Base-by-base conservation (phyloP, 2,113 vertebrate species). In the Asarcornis scutulata region DNA sequence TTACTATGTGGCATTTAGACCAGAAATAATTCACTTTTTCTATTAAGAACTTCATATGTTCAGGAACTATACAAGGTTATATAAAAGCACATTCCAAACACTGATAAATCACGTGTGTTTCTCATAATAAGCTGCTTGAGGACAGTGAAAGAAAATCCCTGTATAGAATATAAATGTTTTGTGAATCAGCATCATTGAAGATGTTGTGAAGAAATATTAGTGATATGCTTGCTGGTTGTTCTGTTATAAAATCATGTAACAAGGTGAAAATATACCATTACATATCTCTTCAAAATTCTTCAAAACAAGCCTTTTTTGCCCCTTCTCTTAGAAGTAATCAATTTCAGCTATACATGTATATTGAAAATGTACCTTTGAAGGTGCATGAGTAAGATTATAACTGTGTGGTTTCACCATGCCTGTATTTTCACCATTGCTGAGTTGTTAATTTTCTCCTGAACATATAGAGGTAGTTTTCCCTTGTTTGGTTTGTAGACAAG, bases 21-120 rank as follows among this genome's bases (percentile, higher is more conserved):
- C 12, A 93, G 88, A 91, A 94, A 95, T 96, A 95, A 95, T 69
- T 95, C 91, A 94, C 59, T 95, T 96, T 95, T 96, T 97, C 93
- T 88, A 97, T 95, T 97, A 96, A 94, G 85, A 84, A 78, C 23
- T 78, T 88, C 73, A 53, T 74, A 64, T 0, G 2, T 93, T 90
- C 52, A 68, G 79, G 55, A 91, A 83, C 52, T 88, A 60, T 31
- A 32, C 64, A 83, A 91, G 90, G 76, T 94, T 96, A 77, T 83
- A 93, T 52, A 89, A 94, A 93, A 63, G 72, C 72, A 91, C 75
- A 91, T 91, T 91, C 79, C 85, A 89, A 96, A 88, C 59, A 55
- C 59, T 94, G 91, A 93, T 83, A 95, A 94, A 96, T 97, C 86
- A 94, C 32, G 20, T 87, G 67, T 67, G 9, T 81, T 96, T 89